Conservation (phyloP, 2,888 invertebrate genomes). For the Anorthoa munda region DNA sequence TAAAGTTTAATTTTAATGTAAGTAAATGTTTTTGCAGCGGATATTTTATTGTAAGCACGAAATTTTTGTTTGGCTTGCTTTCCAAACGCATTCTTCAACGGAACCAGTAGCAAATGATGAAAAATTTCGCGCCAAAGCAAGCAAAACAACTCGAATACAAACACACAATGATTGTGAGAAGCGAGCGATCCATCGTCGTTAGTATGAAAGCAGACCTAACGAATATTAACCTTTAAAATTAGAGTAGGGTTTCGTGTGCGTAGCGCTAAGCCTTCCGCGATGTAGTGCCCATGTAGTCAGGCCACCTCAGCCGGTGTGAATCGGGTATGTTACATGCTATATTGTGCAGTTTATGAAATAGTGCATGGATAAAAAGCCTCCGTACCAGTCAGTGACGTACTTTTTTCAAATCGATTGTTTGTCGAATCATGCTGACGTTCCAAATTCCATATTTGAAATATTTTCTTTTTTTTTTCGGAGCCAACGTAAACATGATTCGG, state of each 20-base stretch:
- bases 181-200: conserved; percentile 83
- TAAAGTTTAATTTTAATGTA: conserved; percentile 6
- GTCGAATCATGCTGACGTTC: conserved; percentile 55
- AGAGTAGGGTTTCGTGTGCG: conserved; percentile 80
- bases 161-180: conserved; percentile 89
- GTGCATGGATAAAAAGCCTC: conserved; percentile 73
- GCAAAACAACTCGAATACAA: conserved; percentile 88
- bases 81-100: conserved; percentile 43
- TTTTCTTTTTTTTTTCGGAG: conserved; percentile 17
- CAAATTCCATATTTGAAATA: conserved; percentile 39
- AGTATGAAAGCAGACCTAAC: conserved; percentile 87
- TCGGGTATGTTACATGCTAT: conserved; percentile 87
- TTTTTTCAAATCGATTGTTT: conserved; percentile 25
- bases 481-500: conserved; percentile 58
- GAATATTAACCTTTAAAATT: conserved; percentile 77
- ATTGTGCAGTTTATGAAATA: conserved; percentile 78
- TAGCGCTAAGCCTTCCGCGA: conserved; percentile 82
- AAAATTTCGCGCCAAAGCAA: conserved; percentile 84
- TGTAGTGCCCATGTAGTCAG: conserved; percentile 77
- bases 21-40: conserved; percentile 25
- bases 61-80: conserved; percentile 63
- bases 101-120: conserved; percentile 61
- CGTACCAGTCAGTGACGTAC: conserved; percentile 46
- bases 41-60: conserved; percentile 25
- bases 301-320: conserved; percentile 89